Percentiles rank a stretch among this genome's conserved stretches.
phyloP scores from a whole-genome alignment of 1,140 invertebrate species.

The Glomeris maerens region DNA sequence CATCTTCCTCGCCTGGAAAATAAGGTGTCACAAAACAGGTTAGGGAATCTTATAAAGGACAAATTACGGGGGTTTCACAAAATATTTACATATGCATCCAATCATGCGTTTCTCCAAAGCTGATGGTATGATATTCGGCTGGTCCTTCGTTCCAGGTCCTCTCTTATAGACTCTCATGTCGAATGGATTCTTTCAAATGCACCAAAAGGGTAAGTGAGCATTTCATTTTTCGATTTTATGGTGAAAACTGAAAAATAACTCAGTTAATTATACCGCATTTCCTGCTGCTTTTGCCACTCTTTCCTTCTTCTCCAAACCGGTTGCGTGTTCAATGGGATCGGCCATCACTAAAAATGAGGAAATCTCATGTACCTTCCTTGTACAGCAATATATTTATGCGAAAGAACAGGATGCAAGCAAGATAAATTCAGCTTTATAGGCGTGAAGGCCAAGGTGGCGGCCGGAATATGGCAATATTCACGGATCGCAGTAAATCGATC shows the following conservation, averaged over 20 bases:
- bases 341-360: slow-evolving; percentile 42
- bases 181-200: slow-evolving; percentile 59
- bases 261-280: slow-evolving; percentile 46
- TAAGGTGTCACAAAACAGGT: background rate
- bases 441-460: too few species aligned
- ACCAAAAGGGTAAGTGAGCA: slow-evolving; percentile 27
- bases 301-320: slow-evolving; percentile 80
- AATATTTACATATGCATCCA: slow-evolving; percentile 69
- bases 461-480: too few species aligned
- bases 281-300: slow-evolving; percentile 66
- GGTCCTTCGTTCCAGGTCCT: slow-evolving; percentile 62
- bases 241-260: slow-evolving; percentile 11
- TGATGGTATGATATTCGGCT: slow-evolving; percentile 78
- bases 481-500: too few species aligned
- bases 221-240: slow-evolving; percentile 15
- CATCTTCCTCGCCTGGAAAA: slow-evolving; percentile 61
- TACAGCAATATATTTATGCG: too few species aligned
- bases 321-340: slow-evolving; percentile 80
- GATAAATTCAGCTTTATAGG: too few species aligned
- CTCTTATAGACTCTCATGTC: slow-evolving; percentile 65
- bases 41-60: slow-evolving; percentile 7
- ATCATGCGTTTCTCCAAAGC: slow-evolving; percentile 74
- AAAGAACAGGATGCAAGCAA: too few species aligned
- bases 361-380: too few species aligned
- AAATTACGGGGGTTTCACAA: background rate